A percentile compares a stretch with the other conserved stretches of the same genome.
Evolutionary conservation across 2,113 vertebrate genomes (phyloP).

Genomic region (Phaethon lepturus): DNA sequence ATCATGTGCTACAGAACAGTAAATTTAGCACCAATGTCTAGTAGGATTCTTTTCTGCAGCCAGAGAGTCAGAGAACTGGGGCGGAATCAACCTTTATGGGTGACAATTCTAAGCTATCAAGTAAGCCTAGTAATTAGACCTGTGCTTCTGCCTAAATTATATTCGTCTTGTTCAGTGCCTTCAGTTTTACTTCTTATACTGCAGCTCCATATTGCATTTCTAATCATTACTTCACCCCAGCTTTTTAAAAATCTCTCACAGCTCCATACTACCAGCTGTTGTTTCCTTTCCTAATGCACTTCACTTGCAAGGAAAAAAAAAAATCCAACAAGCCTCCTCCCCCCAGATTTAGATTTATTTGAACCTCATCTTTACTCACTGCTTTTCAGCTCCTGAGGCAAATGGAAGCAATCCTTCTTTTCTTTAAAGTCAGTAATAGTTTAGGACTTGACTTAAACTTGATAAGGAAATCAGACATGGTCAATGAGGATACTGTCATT

Average conservation of each 20-base stretch:
- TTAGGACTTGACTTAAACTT: not conserved
- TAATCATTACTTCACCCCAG: constrained; percentile 68
- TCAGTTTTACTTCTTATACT: constrained; percentile 28
- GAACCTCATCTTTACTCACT: constrained; percentile 31
- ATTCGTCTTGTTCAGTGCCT: constrained; percentile 37
- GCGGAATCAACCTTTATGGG: not conserved
- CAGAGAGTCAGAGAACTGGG: not conserved
- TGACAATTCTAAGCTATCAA: constrained; percentile 20
- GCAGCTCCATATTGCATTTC: constrained; percentile 58
- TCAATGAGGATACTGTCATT: not conserved
- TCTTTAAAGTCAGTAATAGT: not conserved
- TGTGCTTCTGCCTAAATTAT: constrained; percentile 30
- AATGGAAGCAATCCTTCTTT: constrained; percentile 14
- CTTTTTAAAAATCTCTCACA: constrained; percentile 62
- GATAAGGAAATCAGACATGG: not conserved
- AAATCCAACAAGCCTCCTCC: too few species aligned
- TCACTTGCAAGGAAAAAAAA: constrained; percentile 42
- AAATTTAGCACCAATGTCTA: not conserved
- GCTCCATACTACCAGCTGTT: constrained; percentile 72
- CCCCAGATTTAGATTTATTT: constrained; percentile 33
- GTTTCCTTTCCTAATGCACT: constrained; percentile 73
- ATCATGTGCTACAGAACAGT: not conserved
- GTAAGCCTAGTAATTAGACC: constrained; percentile 32
- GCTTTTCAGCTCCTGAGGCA: constrained; percentile 44
- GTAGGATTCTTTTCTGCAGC: not conserved